Evolutionary conservation across 2,797 vertebrate species (phyloP).

Genomic region (Amblyraja radiata): DNA sequence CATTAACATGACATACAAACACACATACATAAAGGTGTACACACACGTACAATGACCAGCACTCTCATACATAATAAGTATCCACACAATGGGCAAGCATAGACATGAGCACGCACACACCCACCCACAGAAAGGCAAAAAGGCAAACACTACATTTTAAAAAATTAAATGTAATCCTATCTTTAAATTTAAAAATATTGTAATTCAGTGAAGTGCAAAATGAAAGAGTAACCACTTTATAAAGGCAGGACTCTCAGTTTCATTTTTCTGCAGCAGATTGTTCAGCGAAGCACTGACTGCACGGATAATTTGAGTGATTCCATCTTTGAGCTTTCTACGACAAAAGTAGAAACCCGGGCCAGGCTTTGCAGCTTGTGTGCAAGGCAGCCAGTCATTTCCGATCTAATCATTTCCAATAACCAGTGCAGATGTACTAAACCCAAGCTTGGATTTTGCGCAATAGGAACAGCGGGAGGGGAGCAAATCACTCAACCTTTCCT

Average conservation of each 20-base stretch:
- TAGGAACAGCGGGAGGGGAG: not conserved
- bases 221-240: not conserved
- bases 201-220: not conserved
- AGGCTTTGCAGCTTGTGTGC: not conserved
- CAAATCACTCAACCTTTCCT: not conserved
- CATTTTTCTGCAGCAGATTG: not conserved
- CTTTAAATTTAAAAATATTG: not conserved
- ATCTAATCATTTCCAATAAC: not conserved
- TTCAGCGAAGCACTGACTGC: not conserved
- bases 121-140: no score
- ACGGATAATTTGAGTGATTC: not conserved
- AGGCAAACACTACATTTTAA: no score
- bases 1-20: not conserved
- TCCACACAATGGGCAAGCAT: not conserved
- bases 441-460: not conserved
- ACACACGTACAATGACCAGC: no score
- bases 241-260: not conserved
- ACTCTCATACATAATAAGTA: no score
- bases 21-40: no score
- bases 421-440: not conserved
- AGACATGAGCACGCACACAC: no score
- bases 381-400: not conserved
- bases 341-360: not conserved
- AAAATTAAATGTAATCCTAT: no score
- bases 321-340: not conserved